phyloP scores from a whole-genome alignment of 2,888 invertebrate genomes.

The Sympetrum striolatum region DNA sequence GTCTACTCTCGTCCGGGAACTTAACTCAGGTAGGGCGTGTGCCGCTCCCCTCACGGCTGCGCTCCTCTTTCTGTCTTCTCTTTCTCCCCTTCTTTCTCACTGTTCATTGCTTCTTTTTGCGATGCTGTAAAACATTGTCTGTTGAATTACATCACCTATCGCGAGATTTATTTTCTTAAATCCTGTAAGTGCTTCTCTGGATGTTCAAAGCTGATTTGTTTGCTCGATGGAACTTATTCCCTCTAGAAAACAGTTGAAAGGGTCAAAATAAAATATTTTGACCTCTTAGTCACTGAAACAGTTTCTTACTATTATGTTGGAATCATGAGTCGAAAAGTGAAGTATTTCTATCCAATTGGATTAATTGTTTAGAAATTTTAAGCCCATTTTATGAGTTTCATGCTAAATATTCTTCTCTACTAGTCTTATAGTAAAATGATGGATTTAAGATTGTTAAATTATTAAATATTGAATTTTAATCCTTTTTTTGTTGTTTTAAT shows the following conservation, averaged over 20 bases:
- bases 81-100: not conserved
- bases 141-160: not conserved
- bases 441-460: too few species aligned
- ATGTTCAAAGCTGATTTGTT: not conserved
- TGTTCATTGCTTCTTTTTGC: not conserved
- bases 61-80: not conserved
- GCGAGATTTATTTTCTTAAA: not conserved
- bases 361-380: too few species aligned
- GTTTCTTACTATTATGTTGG: too few species aligned
- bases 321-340: too few species aligned
- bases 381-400: too few species aligned
- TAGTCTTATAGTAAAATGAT: too few species aligned
- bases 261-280: too few species aligned
- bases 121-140: not conserved
- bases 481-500: too few species aligned
- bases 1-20: conserved; percentile 94
- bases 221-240: not conserved
- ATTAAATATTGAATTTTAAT: too few species aligned
- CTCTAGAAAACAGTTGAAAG: not conserved
- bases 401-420: too few species aligned
- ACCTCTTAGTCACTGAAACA: too few species aligned
- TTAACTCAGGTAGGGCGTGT: conserved; percentile 74
- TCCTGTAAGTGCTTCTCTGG: not conserved
- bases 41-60: not conserved
- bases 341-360: too few species aligned